Evolutionary conservation across 2,797 vertebrate species (phyloP).

Genomic region (Botia almorhae): DNA sequence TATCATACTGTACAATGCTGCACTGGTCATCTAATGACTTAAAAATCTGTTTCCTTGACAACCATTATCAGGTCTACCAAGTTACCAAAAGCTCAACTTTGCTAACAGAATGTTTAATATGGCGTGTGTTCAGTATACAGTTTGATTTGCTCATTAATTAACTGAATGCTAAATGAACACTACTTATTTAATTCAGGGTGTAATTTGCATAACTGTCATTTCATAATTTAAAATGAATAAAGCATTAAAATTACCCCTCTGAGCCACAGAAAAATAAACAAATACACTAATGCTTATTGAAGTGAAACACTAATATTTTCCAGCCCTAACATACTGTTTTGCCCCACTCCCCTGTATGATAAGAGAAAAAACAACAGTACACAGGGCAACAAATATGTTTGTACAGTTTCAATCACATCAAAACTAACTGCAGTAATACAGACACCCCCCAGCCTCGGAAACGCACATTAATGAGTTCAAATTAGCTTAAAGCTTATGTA

Average conservation of each 20-base stretch:
- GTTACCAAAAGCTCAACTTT: slow-evolving; percentile 15
- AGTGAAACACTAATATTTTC: slow-evolving; percentile 43
- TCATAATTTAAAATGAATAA: slow-evolving; percentile 29
- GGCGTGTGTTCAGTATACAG: neutral
- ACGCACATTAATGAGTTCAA: slow-evolving; percentile 77
- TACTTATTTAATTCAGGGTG: neutral
- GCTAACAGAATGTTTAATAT: neutral
- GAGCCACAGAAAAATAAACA: slow-evolving; percentile 20
- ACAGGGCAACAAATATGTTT: slow-evolving; percentile 60
- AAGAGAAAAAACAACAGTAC: slow-evolving; percentile 61
- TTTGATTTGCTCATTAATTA: slow-evolving; percentile 32
- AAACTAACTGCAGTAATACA: slow-evolving; percentile 68
- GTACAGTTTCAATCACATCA: slow-evolving; percentile 72
- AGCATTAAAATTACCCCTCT: slow-evolving; percentile 1
- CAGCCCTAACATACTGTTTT: slow-evolving; percentile 24
- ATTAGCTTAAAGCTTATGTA: slow-evolving; percentile 77
- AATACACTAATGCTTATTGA: slow-evolving; percentile 28
- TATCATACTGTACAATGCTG: neutral
- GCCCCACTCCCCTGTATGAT: slow-evolving; percentile 61
- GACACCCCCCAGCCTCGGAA: slow-evolving; percentile 71
- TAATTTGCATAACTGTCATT: slow-evolving; percentile 38
- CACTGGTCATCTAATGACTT: neutral
- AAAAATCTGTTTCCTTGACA: neutral
- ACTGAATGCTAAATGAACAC: slow-evolving; percentile 25
- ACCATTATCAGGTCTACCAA: neutral